phyloP scores from a whole-genome alignment of 1,140 invertebrate genomes.

The Ceratosolen fusciceps region DNA sequence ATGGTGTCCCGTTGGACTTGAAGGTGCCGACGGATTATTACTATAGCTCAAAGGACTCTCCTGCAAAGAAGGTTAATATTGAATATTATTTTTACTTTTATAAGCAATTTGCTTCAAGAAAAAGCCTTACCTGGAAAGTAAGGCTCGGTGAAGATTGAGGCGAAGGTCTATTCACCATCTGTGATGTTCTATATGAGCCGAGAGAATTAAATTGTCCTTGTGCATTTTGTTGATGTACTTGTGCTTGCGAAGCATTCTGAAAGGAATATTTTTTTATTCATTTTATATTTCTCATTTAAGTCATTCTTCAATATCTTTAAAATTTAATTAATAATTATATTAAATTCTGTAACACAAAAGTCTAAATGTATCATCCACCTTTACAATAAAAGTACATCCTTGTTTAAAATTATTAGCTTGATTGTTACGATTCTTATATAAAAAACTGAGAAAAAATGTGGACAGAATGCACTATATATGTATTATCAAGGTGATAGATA shows the following conservation, averaged over 20 bases:
- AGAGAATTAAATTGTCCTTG: slow-evolving; percentile 69
- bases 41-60: slow-evolving; percentile 70
- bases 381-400: too few relatives aligned
- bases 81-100: background rate
- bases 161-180: slow-evolving; percentile 73
- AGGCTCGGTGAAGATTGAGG: slow-evolving; percentile 75
- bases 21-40: slow-evolving; percentile 69
- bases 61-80: slow-evolving; percentile 52
- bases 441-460: too few relatives aligned
- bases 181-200: slow-evolving; percentile 72
- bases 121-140: slow-evolving; percentile 65
- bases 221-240: slow-evolving; percentile 57
- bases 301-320: background rate
- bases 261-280: background rate
- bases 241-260: slow-evolving; percentile 65
- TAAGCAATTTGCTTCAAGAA: background rate
- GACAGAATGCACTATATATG: too few relatives aligned
- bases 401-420: too few relatives aligned
- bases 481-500: too few relatives aligned
- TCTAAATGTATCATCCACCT: too few relatives aligned
- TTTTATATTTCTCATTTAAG: too few relatives aligned
- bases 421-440: too few relatives aligned
- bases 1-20: slow-evolving; percentile 67
- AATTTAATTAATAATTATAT: background rate
- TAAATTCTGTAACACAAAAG: background rate